Conservation (phyloP, 2,888 invertebrate species). For the Polydrusus cervinus region DNA sequence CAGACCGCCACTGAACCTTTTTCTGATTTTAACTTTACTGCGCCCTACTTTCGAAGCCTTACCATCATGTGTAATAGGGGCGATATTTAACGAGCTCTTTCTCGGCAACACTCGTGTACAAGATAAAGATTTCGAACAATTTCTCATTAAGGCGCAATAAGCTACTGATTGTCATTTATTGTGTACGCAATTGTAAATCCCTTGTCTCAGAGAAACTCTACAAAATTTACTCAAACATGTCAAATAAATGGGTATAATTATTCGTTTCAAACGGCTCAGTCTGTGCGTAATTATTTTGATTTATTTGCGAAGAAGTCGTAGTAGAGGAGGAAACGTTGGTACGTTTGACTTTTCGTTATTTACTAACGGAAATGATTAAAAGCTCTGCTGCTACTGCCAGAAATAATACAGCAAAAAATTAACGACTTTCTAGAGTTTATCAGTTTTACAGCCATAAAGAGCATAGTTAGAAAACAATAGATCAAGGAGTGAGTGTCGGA, state of each 20-base stretch:
- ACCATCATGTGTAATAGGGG: conserved; percentile 59
- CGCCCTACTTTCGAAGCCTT: conserved; percentile 41
- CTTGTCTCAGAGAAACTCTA: conserved; percentile 63
- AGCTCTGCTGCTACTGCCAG: background rate
- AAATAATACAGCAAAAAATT: no score
- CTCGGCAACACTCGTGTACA: conserved; percentile 58
- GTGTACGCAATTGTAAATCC: conserved; percentile 69
- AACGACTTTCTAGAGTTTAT: no score
- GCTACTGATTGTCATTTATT: conserved; percentile 71
- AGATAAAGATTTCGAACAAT: conserved; percentile 71
- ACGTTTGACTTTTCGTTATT: conserved; percentile 33
- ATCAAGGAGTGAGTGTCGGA: no score
- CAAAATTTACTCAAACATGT: conserved; percentile 67
- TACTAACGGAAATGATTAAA: background rate
- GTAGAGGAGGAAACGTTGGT: conserved; percentile 28
- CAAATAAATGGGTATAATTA: conserved; percentile 69
- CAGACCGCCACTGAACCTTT: conserved; percentile 22
- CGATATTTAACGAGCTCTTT: conserved; percentile 56
- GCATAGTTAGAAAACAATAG: no score
- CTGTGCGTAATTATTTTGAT: conserved; percentile 59
- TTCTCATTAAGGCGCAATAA: conserved; percentile 71
- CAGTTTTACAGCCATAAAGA: no score
- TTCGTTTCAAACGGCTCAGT: conserved; percentile 56
- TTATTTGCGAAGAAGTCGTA: conserved; percentile 53
- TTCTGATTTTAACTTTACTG: conserved; percentile 25